These are phyloP conservation scores for Bryconaethiops microstoma DNA, from an alignment of 2,797 vertebrate genomes.

Conservation along the genomic window DNA sequence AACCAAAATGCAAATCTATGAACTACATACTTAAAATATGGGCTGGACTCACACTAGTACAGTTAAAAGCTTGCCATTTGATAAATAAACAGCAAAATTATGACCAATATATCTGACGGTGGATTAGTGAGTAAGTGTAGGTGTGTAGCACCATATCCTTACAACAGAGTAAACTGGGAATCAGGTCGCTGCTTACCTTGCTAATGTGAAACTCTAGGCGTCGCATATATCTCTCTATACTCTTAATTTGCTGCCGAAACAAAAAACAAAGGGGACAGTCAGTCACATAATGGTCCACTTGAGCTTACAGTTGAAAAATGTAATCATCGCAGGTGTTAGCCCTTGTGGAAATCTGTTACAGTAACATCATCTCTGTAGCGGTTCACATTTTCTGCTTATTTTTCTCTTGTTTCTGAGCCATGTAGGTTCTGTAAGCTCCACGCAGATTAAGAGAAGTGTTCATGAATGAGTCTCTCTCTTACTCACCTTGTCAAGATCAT, in stretches of 20 bases:
- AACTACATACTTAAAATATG: too few species aligned
- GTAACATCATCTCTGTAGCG: conserved; percentile 21
- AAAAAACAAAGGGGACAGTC: conserved; percentile 48
- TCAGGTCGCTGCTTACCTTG: conserved; percentile 80
- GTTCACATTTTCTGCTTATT: conserved; percentile 18
- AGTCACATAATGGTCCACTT: neutral
- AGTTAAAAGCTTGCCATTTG: too few species aligned
- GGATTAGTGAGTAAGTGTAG: too few species aligned
- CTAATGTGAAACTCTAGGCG: conserved; percentile 98
- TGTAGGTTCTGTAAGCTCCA: neutral
- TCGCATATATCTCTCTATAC: conserved; percentile 93
- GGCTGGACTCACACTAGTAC: too few species aligned
- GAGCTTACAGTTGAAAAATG: neutral
- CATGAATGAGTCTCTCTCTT: conserved; percentile 37
- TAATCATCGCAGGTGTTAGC: conserved; percentile 3
- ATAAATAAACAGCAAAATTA: too few species aligned
- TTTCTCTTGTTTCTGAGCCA: neutral
- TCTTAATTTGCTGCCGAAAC: conserved; percentile 94
- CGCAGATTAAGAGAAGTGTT: neutral
- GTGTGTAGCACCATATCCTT: too few species aligned
- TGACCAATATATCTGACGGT: too few species aligned
- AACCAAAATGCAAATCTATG: too few species aligned
- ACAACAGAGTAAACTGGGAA: too few species aligned
- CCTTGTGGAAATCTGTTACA: conserved; percentile 4
- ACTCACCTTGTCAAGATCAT: conserved; percentile 97